These are phyloP conservation scores for Gobius niger DNA, from an alignment of 2,113 vertebrate species.

Conservation along the genomic window DNA sequence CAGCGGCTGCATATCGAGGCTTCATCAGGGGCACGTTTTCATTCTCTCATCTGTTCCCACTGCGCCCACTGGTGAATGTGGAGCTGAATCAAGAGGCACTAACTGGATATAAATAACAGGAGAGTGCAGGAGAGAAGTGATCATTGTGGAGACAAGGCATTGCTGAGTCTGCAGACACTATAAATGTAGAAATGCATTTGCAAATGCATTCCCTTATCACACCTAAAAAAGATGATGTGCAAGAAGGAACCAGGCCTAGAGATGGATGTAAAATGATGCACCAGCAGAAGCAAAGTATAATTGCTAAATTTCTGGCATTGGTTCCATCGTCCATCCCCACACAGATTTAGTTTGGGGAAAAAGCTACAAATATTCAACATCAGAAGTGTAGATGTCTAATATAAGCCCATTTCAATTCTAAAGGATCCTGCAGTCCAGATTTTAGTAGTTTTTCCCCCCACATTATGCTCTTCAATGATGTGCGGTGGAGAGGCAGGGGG, in stretches of 20 bases:
- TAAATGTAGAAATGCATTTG: not conserved
- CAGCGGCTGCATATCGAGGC: conserved; percentile 14
- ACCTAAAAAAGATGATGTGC: not conserved
- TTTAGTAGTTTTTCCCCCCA: too few species aligned
- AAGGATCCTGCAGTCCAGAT: too few species aligned
- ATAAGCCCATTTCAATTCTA: too few species aligned
- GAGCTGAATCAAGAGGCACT: conserved; percentile 20
- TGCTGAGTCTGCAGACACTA: conserved; percentile 3
- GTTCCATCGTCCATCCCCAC: too few species aligned
- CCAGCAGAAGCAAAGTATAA: too few species aligned
- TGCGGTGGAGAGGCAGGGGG: too few species aligned
- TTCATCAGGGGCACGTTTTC: conserved; percentile 30
- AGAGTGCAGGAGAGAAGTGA: not conserved
- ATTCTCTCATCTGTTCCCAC: conserved; percentile 8
- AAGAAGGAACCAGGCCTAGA: not conserved
- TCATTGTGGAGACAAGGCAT: conserved; percentile 1
- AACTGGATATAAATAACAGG: conserved; percentile 6
- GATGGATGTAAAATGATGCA: not conserved
- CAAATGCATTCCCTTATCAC: not conserved
- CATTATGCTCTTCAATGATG: too few species aligned
- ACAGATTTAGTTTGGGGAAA: too few species aligned
- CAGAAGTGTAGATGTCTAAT: too few species aligned
- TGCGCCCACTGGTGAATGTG: conserved; percentile 14
- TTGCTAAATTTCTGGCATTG: too few species aligned
- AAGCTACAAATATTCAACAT: too few species aligned